Evolutionary conservation across 53 echinoderm and acorn worm genomes (phyloP), one percentile per base, ranked within the genome.

Genomic region (Echinarachnius parma): DNA sequence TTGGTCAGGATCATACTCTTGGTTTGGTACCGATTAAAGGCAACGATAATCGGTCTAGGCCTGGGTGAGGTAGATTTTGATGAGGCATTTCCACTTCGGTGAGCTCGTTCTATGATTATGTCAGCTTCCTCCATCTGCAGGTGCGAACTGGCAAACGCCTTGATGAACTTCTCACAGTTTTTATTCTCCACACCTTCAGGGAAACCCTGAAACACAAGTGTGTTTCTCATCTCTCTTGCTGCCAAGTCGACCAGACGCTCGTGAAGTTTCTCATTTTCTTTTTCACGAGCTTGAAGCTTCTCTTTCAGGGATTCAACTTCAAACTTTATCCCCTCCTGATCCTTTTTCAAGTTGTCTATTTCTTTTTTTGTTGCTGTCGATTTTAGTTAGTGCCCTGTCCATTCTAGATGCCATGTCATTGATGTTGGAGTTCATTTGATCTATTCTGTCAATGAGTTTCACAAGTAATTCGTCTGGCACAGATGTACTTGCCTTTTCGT

Each of bases 1-100:
- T 66, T 66, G 16, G 31, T 20, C 50, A 66, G 49, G 66, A 66
- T 66, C 66, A 66, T 49, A 31, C 31, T 48, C 30, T 66, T 66
- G 49, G 66, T 66, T 19, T 30, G 21, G 66, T 66, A 18, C 32
- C 66, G 49, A 49, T 66, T 49, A 31, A 66, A 66, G 19, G 66
- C 66, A 2, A 30, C 66, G 16, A 66, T 66, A 34, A 66, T 49
- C 49, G 48, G 66, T 20, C 66, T 66, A n/a, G 66, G 66, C 31
- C 21, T 15, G 20, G 50, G 31, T 31, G 48, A n/a, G n/a, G n/a
- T n/a, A n/a, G n/a, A n/a, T n/a, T n/a, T n/a, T n/a, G n/a, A 48
- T 31, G 66, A 66, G 50, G 50, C 9, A 20, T 1, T 66, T 8
- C 66, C 49, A n/a, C 66, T 66, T 14, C 64, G 25, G 16, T 57